These are phyloP conservation scores for Lordiphosa fenestrarum DNA, from an alignment of 2,888 invertebrate genomes.

Conservation along the genomic window DNA sequence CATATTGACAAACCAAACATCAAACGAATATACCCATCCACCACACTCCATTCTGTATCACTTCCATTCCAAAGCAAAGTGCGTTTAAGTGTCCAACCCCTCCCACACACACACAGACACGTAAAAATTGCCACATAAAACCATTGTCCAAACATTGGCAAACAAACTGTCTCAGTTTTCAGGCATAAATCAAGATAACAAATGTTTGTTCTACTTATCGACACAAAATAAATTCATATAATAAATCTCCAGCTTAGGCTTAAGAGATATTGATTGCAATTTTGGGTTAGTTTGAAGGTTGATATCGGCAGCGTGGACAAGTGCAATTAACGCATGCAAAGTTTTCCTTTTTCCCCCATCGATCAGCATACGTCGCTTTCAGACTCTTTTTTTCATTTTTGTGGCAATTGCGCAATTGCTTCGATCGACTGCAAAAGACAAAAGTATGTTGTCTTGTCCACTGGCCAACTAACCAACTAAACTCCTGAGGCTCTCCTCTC, in stretches of 20 bases:
- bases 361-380: conserved; percentile 13
- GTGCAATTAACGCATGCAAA: conserved; percentile 61
- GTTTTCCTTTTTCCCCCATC: conserved; percentile 20
- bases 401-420: conserved; percentile 8
- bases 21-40: neutral
- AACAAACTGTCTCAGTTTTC: conserved; percentile 38
- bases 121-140: conserved; percentile 13
- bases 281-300: conserved; percentile 21
- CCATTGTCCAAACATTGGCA: conserved; percentile 72
- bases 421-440: conserved; percentile 7
- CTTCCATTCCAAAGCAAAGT: conserved; percentile 36
- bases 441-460: conserved; percentile 39
- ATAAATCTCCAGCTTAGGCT: conserved; percentile 30
- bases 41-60: neutral
- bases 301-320: conserved; percentile 53
- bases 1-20: too few relatives aligned
- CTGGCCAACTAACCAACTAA: conserved; percentile 74
- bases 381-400: neutral
- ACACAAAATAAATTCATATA: conserved; percentile 18
- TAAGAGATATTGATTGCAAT: conserved; percentile 17
- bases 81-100: conserved; percentile 56
- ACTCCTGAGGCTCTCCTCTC: conserved; percentile 15
- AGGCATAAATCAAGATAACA: conserved; percentile 67
- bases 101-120: conserved; percentile 5
- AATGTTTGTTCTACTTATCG: conserved; percentile 58